Evolutionary conservation across 2,113 vertebrate genomes (phyloP).

Genomic region (Tichodroma muraria): DNA sequence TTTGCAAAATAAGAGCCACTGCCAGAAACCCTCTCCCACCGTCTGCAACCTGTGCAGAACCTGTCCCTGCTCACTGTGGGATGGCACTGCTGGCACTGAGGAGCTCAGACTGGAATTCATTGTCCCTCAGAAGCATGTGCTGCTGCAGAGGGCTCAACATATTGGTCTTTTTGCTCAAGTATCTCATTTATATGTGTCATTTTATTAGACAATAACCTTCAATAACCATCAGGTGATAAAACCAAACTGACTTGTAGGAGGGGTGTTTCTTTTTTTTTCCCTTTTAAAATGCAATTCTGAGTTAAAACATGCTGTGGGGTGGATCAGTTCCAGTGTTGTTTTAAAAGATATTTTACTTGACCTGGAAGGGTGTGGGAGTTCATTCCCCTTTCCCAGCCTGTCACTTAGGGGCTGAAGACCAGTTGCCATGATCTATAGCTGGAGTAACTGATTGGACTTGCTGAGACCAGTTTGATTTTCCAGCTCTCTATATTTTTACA

Average conservation of each 20-base stretch:
- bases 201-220: background rate
- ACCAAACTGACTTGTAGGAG: background rate
- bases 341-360: background rate
- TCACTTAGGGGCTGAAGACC: background rate
- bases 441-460: background rate
- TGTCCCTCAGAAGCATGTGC: background rate
- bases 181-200: background rate
- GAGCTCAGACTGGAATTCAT: background rate
- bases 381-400: background rate
- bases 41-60: background rate
- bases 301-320: background rate
- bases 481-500: background rate
- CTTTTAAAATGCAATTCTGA: background rate
- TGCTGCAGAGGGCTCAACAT: background rate
- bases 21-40: background rate
- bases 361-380: background rate
- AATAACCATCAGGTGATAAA: background rate
- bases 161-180: background rate
- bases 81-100: background rate
- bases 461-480: background rate
- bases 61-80: background rate
- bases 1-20: constrained; percentile 14
- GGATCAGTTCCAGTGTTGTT: background rate
- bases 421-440: background rate
- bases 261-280: accelerated